Evolutionary conservation across 2,797 vertebrate genomes (phyloP).

Genomic region (Kryptopterus vitreolus): DNA sequence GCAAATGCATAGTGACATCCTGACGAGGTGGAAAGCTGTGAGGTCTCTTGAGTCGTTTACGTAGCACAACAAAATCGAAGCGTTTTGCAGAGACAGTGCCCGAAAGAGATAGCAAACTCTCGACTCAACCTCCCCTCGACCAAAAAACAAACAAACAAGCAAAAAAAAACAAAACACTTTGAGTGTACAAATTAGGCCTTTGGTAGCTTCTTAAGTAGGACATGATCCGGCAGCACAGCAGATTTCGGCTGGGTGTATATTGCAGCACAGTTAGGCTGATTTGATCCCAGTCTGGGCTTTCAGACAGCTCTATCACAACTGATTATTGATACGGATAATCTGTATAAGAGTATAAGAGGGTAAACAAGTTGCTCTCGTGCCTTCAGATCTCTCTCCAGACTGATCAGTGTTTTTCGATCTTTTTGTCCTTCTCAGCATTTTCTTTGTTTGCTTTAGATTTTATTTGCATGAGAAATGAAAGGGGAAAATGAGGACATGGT

Average conservation of each 20-base stretch:
- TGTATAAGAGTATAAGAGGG: not conserved
- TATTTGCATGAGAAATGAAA: not conserved
- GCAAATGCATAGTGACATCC: constrained; percentile 7
- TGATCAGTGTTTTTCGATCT: not conserved
- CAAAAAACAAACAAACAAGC: not conserved
- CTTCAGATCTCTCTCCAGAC: not conserved
- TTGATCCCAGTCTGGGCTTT: not conserved
- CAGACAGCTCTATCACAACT: not conserved
- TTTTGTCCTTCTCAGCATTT: not conserved
- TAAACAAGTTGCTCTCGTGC: not conserved
- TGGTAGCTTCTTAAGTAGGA: constrained; percentile 17
- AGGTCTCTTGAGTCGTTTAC: constrained; percentile 32
- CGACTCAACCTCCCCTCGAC: not conserved
- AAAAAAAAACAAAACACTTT: not conserved
- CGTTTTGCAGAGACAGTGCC: not conserved
- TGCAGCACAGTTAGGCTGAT: not conserved
- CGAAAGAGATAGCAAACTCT: not conserved
- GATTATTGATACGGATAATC: constrained; percentile 2
- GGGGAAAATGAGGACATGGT: not conserved
- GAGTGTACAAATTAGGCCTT: not conserved
- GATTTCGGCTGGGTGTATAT: not conserved
- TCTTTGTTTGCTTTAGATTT: not conserved
- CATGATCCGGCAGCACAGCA: not conserved
- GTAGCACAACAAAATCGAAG: not conserved
- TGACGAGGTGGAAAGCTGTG: constrained; percentile 1